phyloP scores from a whole-genome alignment of 2,113 vertebrate species.

The Axis porcinus region DNA sequence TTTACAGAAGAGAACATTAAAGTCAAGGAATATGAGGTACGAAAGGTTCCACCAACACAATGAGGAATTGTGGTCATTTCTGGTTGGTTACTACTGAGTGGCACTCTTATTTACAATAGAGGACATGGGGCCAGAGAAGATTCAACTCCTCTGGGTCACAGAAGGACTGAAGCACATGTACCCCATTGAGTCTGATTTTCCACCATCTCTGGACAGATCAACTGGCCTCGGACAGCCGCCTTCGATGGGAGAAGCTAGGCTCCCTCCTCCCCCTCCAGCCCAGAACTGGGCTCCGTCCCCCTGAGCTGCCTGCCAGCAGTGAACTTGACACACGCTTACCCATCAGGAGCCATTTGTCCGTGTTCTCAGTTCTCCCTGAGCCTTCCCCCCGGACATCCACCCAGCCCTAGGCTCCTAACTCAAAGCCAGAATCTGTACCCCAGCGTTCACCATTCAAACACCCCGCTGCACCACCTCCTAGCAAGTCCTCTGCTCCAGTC shows the following conservation, averaged over 20 bases:
- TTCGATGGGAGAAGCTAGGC: background rate
- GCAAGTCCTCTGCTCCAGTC: background rate
- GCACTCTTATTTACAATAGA: background rate
- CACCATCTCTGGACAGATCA: background rate
- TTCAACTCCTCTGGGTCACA: background rate
- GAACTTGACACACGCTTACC: background rate
- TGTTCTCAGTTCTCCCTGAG: background rate
- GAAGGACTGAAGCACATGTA: background rate
- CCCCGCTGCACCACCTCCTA: too few species aligned
- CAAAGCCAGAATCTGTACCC: background rate
- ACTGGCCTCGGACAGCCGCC: background rate
- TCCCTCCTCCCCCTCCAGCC: background rate
- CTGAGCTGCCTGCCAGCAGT: background rate
- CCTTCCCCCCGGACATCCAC: background rate
- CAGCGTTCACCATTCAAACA: background rate
- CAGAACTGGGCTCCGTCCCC: background rate
- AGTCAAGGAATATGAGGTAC: background rate
- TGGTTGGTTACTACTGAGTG: background rate
- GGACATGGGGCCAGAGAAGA: background rate
- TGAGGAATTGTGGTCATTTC: background rate
- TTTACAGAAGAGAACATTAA: constrained; percentile 40
- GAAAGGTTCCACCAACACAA: background rate
- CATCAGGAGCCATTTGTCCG: background rate
- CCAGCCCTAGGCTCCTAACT: background rate
- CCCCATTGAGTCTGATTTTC: background rate